These are phyloP conservation scores for Tiaroga cobitis DNA, from an alignment of 2,797 vertebrate species.

Conservation along the genomic window DNA sequence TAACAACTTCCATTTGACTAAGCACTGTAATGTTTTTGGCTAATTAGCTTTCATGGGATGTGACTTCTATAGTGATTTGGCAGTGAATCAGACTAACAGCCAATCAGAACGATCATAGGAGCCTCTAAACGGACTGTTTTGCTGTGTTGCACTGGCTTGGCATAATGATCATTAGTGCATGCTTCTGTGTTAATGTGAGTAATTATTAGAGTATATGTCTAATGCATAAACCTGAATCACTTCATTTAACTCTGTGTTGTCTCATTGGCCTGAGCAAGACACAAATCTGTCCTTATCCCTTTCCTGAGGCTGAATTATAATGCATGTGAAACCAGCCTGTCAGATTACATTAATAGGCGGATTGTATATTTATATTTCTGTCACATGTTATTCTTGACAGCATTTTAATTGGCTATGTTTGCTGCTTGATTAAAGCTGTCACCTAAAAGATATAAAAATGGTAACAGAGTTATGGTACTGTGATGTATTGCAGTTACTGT, in stretches of 20 bases:
- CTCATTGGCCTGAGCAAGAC: not conserved
- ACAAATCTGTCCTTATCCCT: slow-evolving; percentile 22
- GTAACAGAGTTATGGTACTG: not conserved
- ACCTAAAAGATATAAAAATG: slow-evolving; percentile 18
- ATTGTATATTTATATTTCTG: slow-evolving; percentile 12
- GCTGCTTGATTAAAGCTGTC: slow-evolving; percentile 21
- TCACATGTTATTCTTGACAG: slow-evolving; percentile 11
- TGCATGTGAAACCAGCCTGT: not conserved
- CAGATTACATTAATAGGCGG: not conserved
- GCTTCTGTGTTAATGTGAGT: slow-evolving; percentile 25
- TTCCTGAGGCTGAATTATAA: slow-evolving; percentile 17
- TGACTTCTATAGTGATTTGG: slow-evolving; percentile 32
- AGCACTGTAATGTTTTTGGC: slow-evolving; percentile 26
- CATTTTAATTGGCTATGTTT: slow-evolving; percentile 29
- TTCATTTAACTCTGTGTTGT: slow-evolving; percentile 18
- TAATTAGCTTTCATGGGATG: slow-evolving; percentile 41
- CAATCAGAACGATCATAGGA: slow-evolving; percentile 29
- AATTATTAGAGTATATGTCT: slow-evolving; percentile 39
- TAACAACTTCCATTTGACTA: slow-evolving; percentile 8
- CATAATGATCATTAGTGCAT: slow-evolving; percentile 40
- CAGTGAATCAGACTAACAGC: slow-evolving; percentile 38
- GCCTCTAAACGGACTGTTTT: slow-evolving; percentile 37
- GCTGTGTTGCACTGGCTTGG: slow-evolving; percentile 31
- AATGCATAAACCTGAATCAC: slow-evolving; percentile 21
- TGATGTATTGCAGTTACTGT: not conserved